Percentiles rank a stretch among this genome's conserved stretches.
Evolutionary conservation across 2,888 invertebrate species (phyloP).

Genomic region (Oxycera nigricornis): DNA sequence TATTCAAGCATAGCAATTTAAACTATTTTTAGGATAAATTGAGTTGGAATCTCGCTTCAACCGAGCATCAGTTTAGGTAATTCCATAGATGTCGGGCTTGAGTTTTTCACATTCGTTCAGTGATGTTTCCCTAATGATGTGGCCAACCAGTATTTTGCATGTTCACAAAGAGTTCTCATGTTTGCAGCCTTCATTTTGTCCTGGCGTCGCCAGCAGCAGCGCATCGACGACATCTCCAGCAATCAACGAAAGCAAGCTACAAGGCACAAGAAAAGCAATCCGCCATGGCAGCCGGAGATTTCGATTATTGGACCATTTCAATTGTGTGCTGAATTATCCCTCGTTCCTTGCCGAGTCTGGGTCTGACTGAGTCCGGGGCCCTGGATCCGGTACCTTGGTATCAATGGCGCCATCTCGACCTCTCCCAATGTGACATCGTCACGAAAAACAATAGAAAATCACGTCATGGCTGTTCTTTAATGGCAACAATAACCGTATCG

Average conservation of each 20-base stretch:
- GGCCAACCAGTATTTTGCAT: not conserved
- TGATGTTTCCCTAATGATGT: constrained; percentile 25
- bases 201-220: not conserved
- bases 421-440: constrained; percentile 52
- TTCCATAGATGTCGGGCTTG: too few relatives aligned
- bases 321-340: constrained; percentile 44
- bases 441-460: constrained; percentile 47
- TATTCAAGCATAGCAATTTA: too few relatives aligned
- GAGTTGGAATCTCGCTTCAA: too few relatives aligned
- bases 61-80: too few relatives aligned
- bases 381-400: constrained; percentile 45
- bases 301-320: constrained; percentile 42
- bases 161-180: not conserved
- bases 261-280: constrained; percentile 36
- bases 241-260: constrained; percentile 33
- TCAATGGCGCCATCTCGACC: constrained; percentile 52
- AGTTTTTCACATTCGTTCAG: too few relatives aligned
- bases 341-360: constrained; percentile 26
- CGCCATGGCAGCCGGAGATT: constrained; percentile 23
- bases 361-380: not conserved
- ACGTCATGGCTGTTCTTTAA: constrained; percentile 34
- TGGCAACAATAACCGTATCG: constrained; percentile 30
- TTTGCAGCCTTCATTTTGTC: not conserved
- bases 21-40: too few relatives aligned
- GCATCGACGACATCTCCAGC: constrained; percentile 16